Percentiles rank a stretch among this genome's conserved stretches.
Evolutionary conservation across 2,797 vertebrate species (phyloP).

Genomic region (Myioborus miniatus): DNA sequence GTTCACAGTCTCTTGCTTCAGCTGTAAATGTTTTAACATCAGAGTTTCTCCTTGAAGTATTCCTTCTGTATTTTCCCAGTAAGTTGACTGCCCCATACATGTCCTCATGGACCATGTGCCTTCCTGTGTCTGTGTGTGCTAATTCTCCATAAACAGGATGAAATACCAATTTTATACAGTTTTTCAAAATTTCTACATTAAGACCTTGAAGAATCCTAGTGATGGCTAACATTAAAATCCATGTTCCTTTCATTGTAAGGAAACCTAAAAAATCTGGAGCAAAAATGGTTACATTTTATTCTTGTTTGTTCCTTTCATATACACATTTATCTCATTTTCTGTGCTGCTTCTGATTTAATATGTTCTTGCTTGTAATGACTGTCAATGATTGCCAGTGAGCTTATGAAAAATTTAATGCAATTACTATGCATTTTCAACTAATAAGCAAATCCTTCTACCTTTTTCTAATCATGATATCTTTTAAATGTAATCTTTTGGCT

Average conservation of each 20-base stretch:
- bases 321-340: conserved; percentile 37
- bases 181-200: not conserved
- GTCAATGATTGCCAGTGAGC: conserved; percentile 5
- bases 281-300: conserved; percentile 1
- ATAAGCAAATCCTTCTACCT: conserved; percentile 46
- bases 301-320: not conserved
- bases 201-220: not conserved
- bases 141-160: not conserved
- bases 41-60: conserved; percentile 38
- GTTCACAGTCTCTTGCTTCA: conserved; percentile 53
- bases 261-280: conserved; percentile 33
- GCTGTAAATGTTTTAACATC: conserved; percentile 24
- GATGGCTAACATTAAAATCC: not conserved
- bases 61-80: not conserved
- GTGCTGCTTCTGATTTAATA: conserved; percentile 68
- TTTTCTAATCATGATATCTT: conserved; percentile 50
- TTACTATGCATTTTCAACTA: conserved; percentile 66
- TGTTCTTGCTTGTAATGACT: conserved; percentile 37
- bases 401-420: conserved; percentile 34
- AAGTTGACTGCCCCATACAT: not conserved
- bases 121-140: not conserved
- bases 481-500: conserved; percentile 57
- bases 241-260: conserved; percentile 2
- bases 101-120: not conserved
- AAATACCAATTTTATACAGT: not conserved